phyloP scores from a whole-genome alignment of 2,888 invertebrate species.

The Xestia rhomboidea region DNA sequence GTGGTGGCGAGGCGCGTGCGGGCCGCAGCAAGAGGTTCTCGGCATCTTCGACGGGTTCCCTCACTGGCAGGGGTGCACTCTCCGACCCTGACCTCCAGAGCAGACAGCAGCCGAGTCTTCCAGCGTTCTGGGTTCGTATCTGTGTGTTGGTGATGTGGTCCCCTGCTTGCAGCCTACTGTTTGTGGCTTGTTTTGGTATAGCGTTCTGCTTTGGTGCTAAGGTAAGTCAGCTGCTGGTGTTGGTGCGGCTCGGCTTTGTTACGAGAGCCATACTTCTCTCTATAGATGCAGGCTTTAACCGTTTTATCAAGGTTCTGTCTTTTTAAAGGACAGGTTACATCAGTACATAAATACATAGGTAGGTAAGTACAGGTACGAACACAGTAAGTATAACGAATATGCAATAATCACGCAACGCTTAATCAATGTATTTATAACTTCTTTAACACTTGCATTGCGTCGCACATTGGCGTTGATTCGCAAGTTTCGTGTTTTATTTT shows the following conservation, averaged over 20 bases:
- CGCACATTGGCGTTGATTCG: slow-evolving; percentile 28
- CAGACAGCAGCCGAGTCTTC: slow-evolving; percentile 83
- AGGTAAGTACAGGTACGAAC: neutral
- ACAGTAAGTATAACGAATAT: neutral
- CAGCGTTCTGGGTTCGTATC: slow-evolving; percentile 86
- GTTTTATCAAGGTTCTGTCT: neutral
- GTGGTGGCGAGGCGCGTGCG: slow-evolving; percentile 76
- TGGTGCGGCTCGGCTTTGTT: neutral
- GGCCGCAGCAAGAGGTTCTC: slow-evolving; percentile 81
- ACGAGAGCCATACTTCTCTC: neutral
- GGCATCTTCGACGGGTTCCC: slow-evolving; percentile 76
- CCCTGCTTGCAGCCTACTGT: slow-evolving; percentile 50
- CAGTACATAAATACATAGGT: no score
- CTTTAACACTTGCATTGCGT: slow-evolving; percentile 7
- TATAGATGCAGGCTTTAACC: neutral
- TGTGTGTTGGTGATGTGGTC: slow-evolving; percentile 51
- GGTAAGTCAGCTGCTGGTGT: slow-evolving; percentile 38
- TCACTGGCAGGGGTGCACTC: slow-evolving; percentile 83
- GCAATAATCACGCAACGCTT: neutral
- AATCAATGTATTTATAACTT: neutral
- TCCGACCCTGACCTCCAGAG: slow-evolving; percentile 87
- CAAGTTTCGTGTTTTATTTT: slow-evolving; percentile 17
- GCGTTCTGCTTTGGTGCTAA: slow-evolving; percentile 40
- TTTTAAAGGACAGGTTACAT: neutral
- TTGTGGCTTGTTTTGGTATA: slow-evolving; percentile 42